Percentiles rank a stretch among this genome's conserved stretches.
Conservation (phyloP, 2,113 vertebrate species). For the Larimichthys polyactis region DNA sequence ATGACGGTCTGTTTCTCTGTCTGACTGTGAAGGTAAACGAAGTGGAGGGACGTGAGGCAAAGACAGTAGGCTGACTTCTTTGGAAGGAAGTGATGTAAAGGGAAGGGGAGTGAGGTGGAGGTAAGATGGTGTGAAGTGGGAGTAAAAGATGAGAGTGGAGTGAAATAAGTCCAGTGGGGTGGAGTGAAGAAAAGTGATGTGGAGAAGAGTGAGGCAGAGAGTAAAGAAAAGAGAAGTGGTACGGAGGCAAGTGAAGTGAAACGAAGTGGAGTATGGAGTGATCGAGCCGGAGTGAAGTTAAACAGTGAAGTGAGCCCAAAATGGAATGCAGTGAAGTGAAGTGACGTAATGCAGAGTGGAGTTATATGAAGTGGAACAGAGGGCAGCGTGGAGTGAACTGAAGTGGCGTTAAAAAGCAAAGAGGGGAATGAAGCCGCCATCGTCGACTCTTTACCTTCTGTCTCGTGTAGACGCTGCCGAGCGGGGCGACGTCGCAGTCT, state of each 20-base stretch:
- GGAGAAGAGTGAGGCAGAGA: background rate
- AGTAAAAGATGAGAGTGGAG: too few relatives aligned
- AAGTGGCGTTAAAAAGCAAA: background rate
- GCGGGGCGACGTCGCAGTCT: conserved; percentile 91
- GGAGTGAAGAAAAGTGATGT: background rate
- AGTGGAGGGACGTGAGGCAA: too few relatives aligned
- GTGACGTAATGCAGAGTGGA: too few relatives aligned
- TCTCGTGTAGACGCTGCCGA: conserved; percentile 86
- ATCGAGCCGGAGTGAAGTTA: too few relatives aligned
- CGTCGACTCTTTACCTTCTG: conserved; percentile 85
- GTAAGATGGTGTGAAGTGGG: too few relatives aligned
- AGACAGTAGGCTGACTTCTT: too few relatives aligned
- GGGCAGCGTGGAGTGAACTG: background rate
- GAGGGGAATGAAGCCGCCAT: background rate
- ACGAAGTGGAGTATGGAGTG: background rate
- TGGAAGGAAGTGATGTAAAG: too few relatives aligned
- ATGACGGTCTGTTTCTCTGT: too few relatives aligned
- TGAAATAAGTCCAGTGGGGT: too few relatives aligned
- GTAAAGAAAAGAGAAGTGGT: too few relatives aligned
- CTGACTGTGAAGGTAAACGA: background rate
- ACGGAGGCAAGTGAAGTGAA: background rate
- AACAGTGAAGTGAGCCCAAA: background rate
- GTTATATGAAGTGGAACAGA: too few relatives aligned
- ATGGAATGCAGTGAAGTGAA: background rate
- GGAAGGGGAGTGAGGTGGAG: too few relatives aligned